Percentiles rank a stretch among this genome's conserved stretches.
Conservation (phyloP, 2,797 vertebrate genomes). For the Gadopsis bispinosus region DNA sequence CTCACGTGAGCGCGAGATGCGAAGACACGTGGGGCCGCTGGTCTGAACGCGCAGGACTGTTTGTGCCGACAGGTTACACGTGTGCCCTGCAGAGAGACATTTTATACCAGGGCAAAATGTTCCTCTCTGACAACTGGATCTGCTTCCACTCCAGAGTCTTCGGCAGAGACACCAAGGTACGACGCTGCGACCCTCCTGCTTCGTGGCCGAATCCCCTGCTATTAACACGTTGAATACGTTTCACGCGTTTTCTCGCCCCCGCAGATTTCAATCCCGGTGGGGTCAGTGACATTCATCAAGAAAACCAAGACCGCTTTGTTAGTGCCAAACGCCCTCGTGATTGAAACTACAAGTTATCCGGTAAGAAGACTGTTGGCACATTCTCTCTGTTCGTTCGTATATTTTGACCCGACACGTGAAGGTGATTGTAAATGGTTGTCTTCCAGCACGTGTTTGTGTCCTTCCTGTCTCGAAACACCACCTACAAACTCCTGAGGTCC, state of each 20-base stretch:
- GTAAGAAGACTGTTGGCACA: slow-evolving; percentile 79
- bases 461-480: slow-evolving; percentile 94
- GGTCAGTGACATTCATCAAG: slow-evolving; percentile 91
- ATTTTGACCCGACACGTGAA: background rate
- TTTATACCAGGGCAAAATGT: slow-evolving; percentile 95
- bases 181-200: no score
- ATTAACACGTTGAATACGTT: no score
- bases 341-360: slow-evolving; percentile 89
- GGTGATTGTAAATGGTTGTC: slow-evolving; percentile 45
- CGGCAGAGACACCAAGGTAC: slow-evolving; percentile 96
- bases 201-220: no score
- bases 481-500: slow-evolving; percentile 92
- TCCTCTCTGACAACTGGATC: slow-evolving; percentile 97
- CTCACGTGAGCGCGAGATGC: background rate
- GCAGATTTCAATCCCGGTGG: slow-evolving; percentile 92
- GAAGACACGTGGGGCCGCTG: background rate
- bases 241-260: slow-evolving; percentile 25
- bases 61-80: slow-evolving; percentile 89
- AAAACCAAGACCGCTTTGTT: slow-evolving; percentile 97
- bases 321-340: slow-evolving; percentile 95
- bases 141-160: slow-evolving; percentile 99
- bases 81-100: slow-evolving; percentile 98
- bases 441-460: slow-evolving; percentile 96
- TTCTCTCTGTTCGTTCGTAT: no score
- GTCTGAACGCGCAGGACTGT: background rate